These are phyloP conservation scores for Acanthisitta chloris DNA, from an alignment of 2,113 vertebrate genomes.

Conservation along the genomic window DNA sequence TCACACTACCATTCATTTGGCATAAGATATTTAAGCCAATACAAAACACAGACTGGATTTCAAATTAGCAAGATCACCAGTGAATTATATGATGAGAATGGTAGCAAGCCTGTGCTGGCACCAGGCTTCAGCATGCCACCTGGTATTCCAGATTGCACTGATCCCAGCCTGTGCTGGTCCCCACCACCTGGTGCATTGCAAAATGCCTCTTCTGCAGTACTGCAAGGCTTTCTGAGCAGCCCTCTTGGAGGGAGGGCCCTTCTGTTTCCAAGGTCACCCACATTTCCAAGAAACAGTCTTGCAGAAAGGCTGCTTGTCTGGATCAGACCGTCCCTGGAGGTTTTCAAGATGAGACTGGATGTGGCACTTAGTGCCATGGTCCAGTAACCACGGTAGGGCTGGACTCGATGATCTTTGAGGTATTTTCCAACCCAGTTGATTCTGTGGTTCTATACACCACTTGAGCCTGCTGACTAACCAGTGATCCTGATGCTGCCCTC, in stretches of 20 bases:
- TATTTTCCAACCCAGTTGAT: no score
- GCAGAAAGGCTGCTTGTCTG: not conserved
- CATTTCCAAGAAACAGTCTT: not conserved
- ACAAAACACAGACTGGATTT: conserved; percentile 25
- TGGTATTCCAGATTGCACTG: conserved; percentile 62
- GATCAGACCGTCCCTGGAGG: no score
- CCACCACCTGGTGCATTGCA: conserved; percentile 43
- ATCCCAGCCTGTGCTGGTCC: conserved; percentile 39
- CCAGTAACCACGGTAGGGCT: no score
- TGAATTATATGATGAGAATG: not conserved
- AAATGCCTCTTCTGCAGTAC: conserved; percentile 26
- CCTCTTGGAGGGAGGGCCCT: not conserved
- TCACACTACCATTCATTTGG: conserved; percentile 40
- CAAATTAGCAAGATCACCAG: conserved; percentile 55
- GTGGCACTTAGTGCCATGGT: no score
- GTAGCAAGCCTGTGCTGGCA: conserved; percentile 50
- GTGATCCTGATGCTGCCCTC: not conserved
- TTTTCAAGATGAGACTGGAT: no score
- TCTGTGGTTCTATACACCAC: no score
- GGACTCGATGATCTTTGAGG: no score
- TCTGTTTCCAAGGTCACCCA: conserved; percentile 42
- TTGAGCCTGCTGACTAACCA: not conserved
- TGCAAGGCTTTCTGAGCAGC: conserved; percentile 26
- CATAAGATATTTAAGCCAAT: conserved; percentile 37
- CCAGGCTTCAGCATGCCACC: conserved; percentile 29